phyloP scores from a whole-genome alignment of 2,888 invertebrate genomes.

The Pristionchus japonicus region DNA sequence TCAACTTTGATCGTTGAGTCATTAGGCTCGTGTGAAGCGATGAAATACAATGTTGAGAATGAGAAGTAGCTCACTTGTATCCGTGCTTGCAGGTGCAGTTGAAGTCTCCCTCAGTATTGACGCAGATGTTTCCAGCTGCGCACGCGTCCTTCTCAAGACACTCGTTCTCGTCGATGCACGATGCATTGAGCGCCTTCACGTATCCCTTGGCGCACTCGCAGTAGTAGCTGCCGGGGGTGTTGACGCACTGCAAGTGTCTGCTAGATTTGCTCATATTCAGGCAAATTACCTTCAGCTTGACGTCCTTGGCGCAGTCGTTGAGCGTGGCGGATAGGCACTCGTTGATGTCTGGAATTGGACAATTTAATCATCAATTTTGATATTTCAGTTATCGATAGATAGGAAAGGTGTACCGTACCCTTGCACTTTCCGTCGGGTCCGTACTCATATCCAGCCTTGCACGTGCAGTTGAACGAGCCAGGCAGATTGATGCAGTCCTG shows the following conservation, averaged over 20 bases:
- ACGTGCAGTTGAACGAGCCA: conserved; percentile 46
- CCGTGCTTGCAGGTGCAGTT: conserved; percentile 7
- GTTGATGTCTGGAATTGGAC: conserved; percentile 31
- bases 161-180: conserved; percentile 44
- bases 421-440: conserved; percentile 28
- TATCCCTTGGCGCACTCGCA: conserved; percentile 38
- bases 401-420: no score
- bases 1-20: neutral
- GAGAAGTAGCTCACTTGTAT: neutral
- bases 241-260: no score
- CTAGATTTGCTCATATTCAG: no score
- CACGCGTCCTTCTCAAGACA: neutral
- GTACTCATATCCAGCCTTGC: conserved; percentile 38
- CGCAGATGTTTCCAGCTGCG: conserved; percentile 10
- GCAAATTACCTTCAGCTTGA: no score
- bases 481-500: conserved; percentile 47
- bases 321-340: conserved; percentile 21
- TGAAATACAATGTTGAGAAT: no score
- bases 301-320: conserved; percentile 14
- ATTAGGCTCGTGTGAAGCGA: neutral
- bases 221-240: conserved; percentile 38
- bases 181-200: conserved; percentile 2
- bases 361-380: neutral
- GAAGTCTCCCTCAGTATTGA: conserved; percentile 1
- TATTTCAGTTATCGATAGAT: no score